Percentiles rank a stretch among this genome's conserved stretches.
Conservation (phyloP, 2,888 invertebrate genomes). For the Boloria euphrosyne region DNA sequence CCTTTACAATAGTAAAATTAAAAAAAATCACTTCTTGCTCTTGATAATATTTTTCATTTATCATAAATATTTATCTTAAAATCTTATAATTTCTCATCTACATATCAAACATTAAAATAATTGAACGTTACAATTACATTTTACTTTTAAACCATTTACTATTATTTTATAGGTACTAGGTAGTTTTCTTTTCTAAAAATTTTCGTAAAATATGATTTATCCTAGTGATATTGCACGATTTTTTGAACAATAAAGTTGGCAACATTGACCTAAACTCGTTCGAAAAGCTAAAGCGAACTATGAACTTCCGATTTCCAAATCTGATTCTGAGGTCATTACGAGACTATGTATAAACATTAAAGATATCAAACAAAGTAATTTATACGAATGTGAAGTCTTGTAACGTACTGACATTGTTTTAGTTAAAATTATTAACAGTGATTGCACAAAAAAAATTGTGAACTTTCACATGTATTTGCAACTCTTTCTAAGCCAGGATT, state of each 20-base stretch:
- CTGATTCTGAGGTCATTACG: too few species aligned
- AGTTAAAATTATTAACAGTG: slow-evolving; percentile 62
- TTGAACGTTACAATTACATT: too few species aligned
- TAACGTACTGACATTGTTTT: slow-evolving; percentile 73
- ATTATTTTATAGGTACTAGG: too few species aligned
- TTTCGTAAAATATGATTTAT: slow-evolving; percentile 46
- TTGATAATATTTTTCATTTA: too few species aligned
- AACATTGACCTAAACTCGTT: slow-evolving; percentile 79
- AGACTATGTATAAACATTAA: slow-evolving; percentile 66
- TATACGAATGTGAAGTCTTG: slow-evolving; percentile 68
- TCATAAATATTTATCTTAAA: too few species aligned
- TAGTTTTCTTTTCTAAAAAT: too few species aligned
- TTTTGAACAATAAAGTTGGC: slow-evolving; percentile 32
- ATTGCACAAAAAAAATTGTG: slow-evolving; percentile 64
- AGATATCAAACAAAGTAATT: slow-evolving; percentile 66
- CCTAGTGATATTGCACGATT: too few species aligned
- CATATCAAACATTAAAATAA: too few species aligned
- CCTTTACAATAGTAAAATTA: too few species aligned
- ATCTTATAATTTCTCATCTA: too few species aligned
- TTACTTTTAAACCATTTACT: too few species aligned
- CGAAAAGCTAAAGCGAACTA: slow-evolving; percentile 78
- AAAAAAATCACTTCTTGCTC: too few species aligned
- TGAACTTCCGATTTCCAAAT: slow-evolving; percentile 59
- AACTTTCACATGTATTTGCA: slow-evolving; percentile 71
- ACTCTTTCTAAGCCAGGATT: slow-evolving; percentile 65